phyloP scores from a whole-genome alignment of 2,797 vertebrate species.

The Sebastes iracundus region DNA sequence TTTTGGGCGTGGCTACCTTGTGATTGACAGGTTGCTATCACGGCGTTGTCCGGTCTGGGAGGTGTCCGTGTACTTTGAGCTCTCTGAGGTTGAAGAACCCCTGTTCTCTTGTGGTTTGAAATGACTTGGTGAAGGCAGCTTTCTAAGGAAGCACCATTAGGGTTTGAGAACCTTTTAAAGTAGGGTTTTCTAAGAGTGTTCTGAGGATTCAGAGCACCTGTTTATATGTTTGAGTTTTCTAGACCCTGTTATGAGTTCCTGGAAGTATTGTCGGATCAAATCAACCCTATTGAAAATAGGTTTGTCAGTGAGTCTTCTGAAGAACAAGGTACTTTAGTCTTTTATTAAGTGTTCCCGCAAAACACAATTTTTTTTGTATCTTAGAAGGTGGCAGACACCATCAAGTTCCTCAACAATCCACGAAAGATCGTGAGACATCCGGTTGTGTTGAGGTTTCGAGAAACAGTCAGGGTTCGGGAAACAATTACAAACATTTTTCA shows the following conservation, averaged over 20 bases:
- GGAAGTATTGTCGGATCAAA: not conserved
- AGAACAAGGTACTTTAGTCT: not conserved
- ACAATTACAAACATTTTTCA: not conserved
- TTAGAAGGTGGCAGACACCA: not conserved
- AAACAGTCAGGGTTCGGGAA: not conserved
- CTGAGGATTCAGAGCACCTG: not conserved
- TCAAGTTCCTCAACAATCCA: not conserved
- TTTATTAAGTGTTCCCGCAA: not conserved
- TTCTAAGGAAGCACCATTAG: not conserved
- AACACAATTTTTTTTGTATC: not conserved
- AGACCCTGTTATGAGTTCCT: not conserved
- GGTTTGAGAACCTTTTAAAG: not conserved
- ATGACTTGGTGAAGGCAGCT: no score
- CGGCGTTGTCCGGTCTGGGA: no score
- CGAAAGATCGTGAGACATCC: not conserved
- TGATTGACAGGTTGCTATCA: no score
- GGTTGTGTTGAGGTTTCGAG: not conserved
- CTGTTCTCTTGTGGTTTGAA: not conserved
- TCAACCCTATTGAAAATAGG: not conserved
- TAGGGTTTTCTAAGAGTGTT: not conserved
- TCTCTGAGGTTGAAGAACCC: not conserved
- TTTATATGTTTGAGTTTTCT: not conserved
- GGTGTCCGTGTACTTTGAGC: not conserved
- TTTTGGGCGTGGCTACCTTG: not conserved
- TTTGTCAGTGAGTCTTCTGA: not conserved